A percentile compares a stretch with the other conserved stretches of the same genome.
Evolutionary conservation across 2,113 vertebrate genomes (phyloP).

Genomic region (Vombatus ursinus): DNA sequence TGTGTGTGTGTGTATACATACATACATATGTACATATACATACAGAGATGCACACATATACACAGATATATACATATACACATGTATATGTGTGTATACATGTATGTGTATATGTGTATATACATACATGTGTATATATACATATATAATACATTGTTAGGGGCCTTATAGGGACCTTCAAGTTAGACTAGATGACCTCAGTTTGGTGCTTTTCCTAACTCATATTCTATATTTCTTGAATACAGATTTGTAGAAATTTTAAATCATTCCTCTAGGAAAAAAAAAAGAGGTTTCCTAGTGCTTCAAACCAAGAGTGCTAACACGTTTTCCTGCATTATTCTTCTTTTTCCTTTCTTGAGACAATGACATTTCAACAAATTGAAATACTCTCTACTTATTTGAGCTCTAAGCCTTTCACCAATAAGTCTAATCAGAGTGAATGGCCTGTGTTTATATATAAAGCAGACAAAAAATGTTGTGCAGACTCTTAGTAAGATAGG

Average conservation of each 20-base stretch:
- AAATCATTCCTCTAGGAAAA: background rate
- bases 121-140: no score
- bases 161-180: background rate
- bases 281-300: background rate
- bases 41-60: no score
- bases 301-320: background rate
- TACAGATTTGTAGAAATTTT: background rate
- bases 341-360: background rate
- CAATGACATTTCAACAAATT: background rate
- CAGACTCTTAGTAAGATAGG: background rate
- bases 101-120: no score
- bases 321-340: background rate
- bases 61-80: no score
- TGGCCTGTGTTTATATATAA: background rate
- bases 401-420: background rate
- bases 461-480: background rate
- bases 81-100: no score
- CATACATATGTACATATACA: no score
- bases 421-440: background rate
- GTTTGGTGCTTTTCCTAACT: background rate
- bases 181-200: background rate
- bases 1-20: no score
- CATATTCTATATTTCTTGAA: background rate
- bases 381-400: background rate
- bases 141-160: no score